Conservation (phyloP, 2,113 vertebrate species). For the Lepus timidus region DNA sequence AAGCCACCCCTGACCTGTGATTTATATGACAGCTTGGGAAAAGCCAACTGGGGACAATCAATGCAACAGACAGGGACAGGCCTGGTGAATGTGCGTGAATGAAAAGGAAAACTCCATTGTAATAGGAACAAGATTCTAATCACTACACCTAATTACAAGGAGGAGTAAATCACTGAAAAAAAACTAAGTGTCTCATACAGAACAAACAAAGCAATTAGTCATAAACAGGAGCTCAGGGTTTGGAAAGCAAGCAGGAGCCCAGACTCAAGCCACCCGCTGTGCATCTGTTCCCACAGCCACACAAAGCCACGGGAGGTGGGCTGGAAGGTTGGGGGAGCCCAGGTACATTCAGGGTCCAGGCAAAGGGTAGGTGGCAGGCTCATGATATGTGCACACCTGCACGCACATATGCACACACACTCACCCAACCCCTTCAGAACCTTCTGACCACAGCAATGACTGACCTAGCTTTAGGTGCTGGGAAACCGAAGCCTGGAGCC, state of each 20-base stretch:
- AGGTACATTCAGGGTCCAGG: neutral
- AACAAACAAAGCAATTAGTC: slow-evolving; percentile 83
- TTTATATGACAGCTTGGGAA: slow-evolving; percentile 74
- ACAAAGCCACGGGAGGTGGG: fast-evolving
- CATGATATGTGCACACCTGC: fast-evolving
- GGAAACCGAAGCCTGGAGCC: neutral
- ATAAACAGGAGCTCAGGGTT: slow-evolving; percentile 69
- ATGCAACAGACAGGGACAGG: slow-evolving; percentile 71
- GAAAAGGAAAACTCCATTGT: slow-evolving; percentile 80
- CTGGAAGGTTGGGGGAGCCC: neutral
- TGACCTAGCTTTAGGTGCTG: neutral
- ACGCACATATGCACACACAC: neutral
- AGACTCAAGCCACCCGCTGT: neutral
- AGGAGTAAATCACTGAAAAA: slow-evolving; percentile 77
- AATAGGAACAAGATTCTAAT: slow-evolving; percentile 84
- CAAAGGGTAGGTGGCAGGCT: neutral
- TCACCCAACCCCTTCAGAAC: neutral
- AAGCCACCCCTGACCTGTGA: slow-evolving; percentile 65
- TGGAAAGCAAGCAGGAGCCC: slow-evolving; percentile 31
- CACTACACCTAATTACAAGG: slow-evolving; percentile 83
- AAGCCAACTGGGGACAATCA: slow-evolving; percentile 78
- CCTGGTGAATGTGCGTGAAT: slow-evolving; percentile 73
- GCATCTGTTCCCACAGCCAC: neutral
- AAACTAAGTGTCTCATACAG: slow-evolving; percentile 78
- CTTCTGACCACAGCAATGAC: neutral